A percentile compares a stretch with the other conserved stretches of the same genome.
phyloP scores from a whole-genome alignment of 2,888 invertebrate species.

The Polyommatus icarus region DNA sequence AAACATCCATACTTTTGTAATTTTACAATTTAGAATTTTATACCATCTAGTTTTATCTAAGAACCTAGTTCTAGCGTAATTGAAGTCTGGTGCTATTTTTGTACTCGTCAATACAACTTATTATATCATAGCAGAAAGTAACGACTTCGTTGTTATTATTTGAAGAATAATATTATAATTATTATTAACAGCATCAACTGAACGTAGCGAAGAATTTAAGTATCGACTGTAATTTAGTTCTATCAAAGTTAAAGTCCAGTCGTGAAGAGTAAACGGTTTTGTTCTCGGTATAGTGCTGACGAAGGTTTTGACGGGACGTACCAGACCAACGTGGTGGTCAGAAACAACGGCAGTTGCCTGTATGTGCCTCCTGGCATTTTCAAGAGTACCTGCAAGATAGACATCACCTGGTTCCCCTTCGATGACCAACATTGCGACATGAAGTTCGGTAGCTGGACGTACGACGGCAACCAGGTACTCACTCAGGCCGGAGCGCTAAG shows the following conservation, averaged over 20 bases:
- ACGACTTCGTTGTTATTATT: neutral
- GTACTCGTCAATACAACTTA: neutral
- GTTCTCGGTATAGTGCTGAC: constrained; percentile 91
- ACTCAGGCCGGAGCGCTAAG: constrained; percentile 24
- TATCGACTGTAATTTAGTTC: neutral
- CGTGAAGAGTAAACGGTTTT: constrained; percentile 48
- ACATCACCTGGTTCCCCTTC: constrained; percentile 99
- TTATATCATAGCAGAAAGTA: neutral
- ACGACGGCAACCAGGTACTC: constrained; percentile 96
- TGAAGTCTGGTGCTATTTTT: neutral
- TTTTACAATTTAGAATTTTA: neutral
- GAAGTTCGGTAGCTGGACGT: constrained; percentile 99
- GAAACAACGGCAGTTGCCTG: constrained; percentile 98
- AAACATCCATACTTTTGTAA: neutral
- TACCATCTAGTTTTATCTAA: neutral
- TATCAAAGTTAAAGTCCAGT: constrained; percentile 37
- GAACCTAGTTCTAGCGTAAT: neutral
- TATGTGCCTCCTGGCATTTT: constrained; percentile 99
- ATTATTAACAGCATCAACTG: neutral
- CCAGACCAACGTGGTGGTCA: constrained; percentile 99
- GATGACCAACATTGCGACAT: constrained; percentile 99
- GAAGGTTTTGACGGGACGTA: constrained; percentile 99
- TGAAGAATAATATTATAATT: neutral
- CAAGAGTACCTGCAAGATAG: constrained; percentile 99
- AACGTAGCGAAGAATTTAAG: neutral